A percentile compares a stretch with the other conserved stretches of the same genome.
Conservation (phyloP, 2,888 invertebrate species). For the Cantharis rufa region DNA sequence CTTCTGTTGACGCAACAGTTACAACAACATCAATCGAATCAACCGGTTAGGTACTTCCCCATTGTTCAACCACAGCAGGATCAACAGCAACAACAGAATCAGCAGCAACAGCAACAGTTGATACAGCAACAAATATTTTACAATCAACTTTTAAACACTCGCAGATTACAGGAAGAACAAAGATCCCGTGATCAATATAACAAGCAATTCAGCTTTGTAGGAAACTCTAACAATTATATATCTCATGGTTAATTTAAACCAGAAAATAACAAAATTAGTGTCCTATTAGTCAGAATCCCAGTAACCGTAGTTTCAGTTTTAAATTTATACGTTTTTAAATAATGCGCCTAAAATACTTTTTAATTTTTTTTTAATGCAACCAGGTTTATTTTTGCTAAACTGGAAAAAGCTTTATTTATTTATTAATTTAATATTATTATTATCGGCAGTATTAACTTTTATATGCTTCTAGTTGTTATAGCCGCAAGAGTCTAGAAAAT, state of each 20-base stretch:
- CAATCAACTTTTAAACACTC: conserved; percentile 42
- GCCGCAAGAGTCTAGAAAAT: conserved; percentile 18
- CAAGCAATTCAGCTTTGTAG: conserved; percentile 48
- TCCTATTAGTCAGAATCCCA: background rate
- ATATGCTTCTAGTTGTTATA: conserved; percentile 21
- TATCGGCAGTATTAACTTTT: conserved; percentile 19
- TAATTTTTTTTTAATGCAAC: background rate
- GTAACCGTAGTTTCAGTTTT: background rate
- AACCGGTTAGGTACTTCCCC: conserved; percentile 5
- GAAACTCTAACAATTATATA: conserved; percentile 32
- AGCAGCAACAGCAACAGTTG: conserved; percentile 38
- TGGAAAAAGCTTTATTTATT: conserved; percentile 14
- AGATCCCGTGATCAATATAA: conserved; percentile 42
- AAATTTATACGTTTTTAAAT: background rate
- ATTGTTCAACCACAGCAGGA: conserved; percentile 18
- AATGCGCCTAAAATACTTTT: background rate
- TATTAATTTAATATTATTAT: conserved; percentile 11
- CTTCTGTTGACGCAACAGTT: background rate
- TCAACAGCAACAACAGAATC: conserved; percentile 21
- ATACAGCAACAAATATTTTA: conserved; percentile 37
- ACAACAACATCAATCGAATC: conserved; percentile 24
- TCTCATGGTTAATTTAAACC: conserved; percentile 11
- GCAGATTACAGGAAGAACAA: conserved; percentile 42
- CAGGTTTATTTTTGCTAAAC: background rate
- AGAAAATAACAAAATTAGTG: background rate